phyloP scores from a whole-genome alignment of 2,113 vertebrate species.

The Cyprinodon tularosa region DNA sequence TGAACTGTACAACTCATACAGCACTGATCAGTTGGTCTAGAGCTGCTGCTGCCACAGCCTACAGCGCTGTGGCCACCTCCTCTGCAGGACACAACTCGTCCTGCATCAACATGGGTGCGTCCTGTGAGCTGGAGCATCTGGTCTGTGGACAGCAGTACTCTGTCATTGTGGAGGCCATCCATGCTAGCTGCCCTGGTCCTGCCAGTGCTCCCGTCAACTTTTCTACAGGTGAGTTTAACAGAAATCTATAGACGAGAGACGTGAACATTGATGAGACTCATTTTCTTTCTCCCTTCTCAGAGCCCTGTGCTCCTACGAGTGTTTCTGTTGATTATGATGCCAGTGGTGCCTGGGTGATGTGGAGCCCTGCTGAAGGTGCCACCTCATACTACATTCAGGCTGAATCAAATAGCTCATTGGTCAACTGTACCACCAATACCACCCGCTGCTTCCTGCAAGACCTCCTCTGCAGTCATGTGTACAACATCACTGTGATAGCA shows the following conservation, averaged over 20 bases:
- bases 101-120: constrained; percentile 54
- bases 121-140: constrained; percentile 60
- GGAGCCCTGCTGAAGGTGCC: constrained; percentile 55
- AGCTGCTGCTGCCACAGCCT: constrained; percentile 39
- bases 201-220: constrained; percentile 40
- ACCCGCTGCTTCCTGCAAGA: constrained; percentile 59
- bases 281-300: constrained; percentile 38
- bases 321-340: constrained; percentile 53
- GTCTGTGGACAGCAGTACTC: constrained; percentile 69
- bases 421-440: constrained; percentile 51
- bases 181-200: constrained; percentile 61
- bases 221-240: constrained; percentile 54
- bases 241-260: background rate
- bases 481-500: constrained; percentile 72
- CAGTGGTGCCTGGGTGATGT: constrained; percentile 49
- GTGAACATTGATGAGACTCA: background rate
- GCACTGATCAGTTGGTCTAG: constrained; percentile 64
- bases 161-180: constrained; percentile 54
- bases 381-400: constrained; percentile 64
- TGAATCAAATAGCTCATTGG: constrained; percentile 26
- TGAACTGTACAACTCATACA: constrained; percentile 56
- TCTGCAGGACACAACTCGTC: constrained; percentile 40
- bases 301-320: constrained; percentile 65
- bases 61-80: constrained; percentile 54
- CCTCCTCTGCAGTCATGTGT: constrained; percentile 67